Evolutionary conservation across 2,888 invertebrate genomes (phyloP), one percentile per base, ranked within the genome.

Genomic region (Lysandra bellargus): DNA sequence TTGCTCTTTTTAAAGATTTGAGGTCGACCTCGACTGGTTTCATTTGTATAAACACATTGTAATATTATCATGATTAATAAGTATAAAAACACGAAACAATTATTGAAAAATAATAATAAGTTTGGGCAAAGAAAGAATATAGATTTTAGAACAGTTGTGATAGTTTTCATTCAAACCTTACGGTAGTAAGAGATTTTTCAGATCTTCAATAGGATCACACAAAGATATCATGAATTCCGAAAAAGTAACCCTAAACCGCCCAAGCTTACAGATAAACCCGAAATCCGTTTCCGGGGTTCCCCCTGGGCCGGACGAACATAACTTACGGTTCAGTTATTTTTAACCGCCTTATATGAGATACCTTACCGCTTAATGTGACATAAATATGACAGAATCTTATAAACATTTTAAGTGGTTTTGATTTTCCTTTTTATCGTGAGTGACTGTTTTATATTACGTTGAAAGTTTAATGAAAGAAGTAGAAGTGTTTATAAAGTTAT

Each of bases 241-340:
- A 79, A 79, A 74, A 79, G 30, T 79, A 74, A 44, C 75, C 75
- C 75, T 75, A 75, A 79, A 73, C 53, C 74, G 57, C 57, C 60
- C 61, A 78, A 78, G 78, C 69, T 78, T 69, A 37, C 5, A 61
- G 61, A 69, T 79, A 79, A 73, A 60, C 40, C 57, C 75, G 75
- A 76, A 79, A 79, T 78, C 78, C 78, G 73, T 78, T 57, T 57
- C 79, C 75, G 61, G 79, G 75, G 9, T 14, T 61, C 44, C 61
- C 60, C 74, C 9, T 30, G 60, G 60, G 81, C 81, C 82, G 82
- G 82, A 82, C 79, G 82, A 78, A 78, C 80, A 79, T 81, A 81
- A 81, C 79, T 81, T 82, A 80, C 74, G 80, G 57, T 79, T 74
- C 78, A 78, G 79, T 37, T 69, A 69, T 69, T 69, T 69, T 69